Evolutionary conservation across 2,888 invertebrate species (phyloP).

Genomic region (Pristionchus exspectatus): DNA sequence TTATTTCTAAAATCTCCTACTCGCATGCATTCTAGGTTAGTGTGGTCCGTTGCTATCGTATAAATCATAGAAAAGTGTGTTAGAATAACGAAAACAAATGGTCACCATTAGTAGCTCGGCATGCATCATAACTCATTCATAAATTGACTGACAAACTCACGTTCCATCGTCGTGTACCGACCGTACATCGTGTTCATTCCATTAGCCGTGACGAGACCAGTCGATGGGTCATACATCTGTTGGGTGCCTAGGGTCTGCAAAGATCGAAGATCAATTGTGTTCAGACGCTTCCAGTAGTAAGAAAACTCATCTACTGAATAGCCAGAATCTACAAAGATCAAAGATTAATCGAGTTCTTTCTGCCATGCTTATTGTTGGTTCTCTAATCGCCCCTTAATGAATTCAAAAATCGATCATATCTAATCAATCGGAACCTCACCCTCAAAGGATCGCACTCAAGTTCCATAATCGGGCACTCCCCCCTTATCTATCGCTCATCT

Average conservation of each 20-base stretch:
- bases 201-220: not conserved
- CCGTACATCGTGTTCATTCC: conserved; percentile 52
- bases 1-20: not conserved
- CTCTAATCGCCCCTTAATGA: not conserved
- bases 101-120: no score
- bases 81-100: not conserved
- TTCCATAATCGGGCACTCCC: conserved; percentile 19
- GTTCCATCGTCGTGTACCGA: conserved; percentile 46
- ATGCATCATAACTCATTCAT: not conserved
- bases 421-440: not conserved
- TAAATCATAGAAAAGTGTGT: not conserved
- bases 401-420: not conserved
- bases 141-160: conserved; percentile 42
- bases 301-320: not conserved
- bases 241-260: conserved; percentile 32
- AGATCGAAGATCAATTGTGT: not conserved
- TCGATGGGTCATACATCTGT: conserved; percentile 20
- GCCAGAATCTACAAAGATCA: not conserved
- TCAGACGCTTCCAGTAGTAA: not conserved
- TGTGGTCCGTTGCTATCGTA: not conserved
- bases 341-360: not conserved
- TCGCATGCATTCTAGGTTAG: not conserved
- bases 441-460: not conserved
- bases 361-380: no score
- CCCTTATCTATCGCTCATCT: conserved; percentile 6